Evolutionary conservation across 2,113 vertebrate genomes (phyloP).

Genomic region (Melierax canorus): DNA sequence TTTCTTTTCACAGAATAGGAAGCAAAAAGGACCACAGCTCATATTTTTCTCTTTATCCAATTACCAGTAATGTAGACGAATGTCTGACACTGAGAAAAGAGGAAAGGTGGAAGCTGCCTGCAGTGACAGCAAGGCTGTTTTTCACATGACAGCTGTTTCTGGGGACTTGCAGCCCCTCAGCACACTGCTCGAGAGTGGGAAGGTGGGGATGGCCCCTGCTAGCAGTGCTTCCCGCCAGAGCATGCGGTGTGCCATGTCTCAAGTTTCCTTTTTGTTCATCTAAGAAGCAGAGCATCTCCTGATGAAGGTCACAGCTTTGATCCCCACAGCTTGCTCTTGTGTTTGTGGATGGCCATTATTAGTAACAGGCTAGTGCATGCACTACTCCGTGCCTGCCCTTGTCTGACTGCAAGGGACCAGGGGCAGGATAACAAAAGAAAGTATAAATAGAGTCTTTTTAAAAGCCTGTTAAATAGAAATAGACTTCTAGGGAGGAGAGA

Average conservation of each 20-base stretch:
- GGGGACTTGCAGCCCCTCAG: neutral
- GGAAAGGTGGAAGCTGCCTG: neutral
- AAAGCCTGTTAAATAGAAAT: constrained; percentile 48
- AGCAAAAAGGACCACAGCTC: neutral
- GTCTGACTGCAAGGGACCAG: constrained; percentile 26
- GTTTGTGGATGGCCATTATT: constrained; percentile 47
- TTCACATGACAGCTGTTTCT: neutral
- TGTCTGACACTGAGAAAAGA: neutral
- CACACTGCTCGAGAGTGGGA: neutral
- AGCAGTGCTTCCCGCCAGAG: neutral
- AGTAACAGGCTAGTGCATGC: constrained; percentile 14
- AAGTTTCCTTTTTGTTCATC: neutral
- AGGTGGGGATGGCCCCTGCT: neutral
- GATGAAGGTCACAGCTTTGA: constrained; percentile 46
- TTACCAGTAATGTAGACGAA: neutral
- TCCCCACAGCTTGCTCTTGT: neutral
- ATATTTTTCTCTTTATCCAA: constrained; percentile 1
- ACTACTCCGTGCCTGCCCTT: neutral
- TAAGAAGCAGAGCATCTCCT: constrained; percentile 3
- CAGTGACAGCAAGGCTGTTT: neutral
- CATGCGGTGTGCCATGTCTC: rapidly evolving
- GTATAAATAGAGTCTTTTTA: constrained; percentile 35
- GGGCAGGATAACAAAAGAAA: constrained; percentile 43
- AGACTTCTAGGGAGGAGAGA: constrained; percentile 23
- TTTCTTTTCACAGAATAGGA: neutral